Evolutionary conservation across 2,888 invertebrate genomes (phyloP).

Genomic region (Perizoma affinitatum): DNA sequence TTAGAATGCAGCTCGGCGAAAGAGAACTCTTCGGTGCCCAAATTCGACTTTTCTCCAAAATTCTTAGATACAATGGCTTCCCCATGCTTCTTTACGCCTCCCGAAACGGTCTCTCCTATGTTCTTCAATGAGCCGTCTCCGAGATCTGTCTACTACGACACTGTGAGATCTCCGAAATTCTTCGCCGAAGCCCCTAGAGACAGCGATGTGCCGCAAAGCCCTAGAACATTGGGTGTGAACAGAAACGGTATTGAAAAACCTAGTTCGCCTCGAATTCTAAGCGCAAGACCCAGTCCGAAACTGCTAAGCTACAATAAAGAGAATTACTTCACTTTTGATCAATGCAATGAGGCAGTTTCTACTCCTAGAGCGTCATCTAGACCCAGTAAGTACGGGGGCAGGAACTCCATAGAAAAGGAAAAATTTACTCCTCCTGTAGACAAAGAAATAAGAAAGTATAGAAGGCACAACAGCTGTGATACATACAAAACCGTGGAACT

Average conservation of each 20-base stretch:
- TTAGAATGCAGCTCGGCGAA: conserved; percentile 74
- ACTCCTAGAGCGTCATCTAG: conserved; percentile 55
- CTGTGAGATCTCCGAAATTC: conserved; percentile 74
- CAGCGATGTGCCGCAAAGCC: conserved; percentile 69
- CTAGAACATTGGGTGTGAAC: conserved; percentile 64
- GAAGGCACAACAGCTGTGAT: conserved; percentile 76
- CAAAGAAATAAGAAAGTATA: conserved; percentile 69
- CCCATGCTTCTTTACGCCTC: conserved; percentile 76
- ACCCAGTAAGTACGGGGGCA: conserved; percentile 70
- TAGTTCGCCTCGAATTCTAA: conserved; percentile 64
- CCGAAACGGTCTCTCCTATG: conserved; percentile 72
- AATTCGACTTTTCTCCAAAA: conserved; percentile 78
- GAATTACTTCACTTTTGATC: conserved; percentile 77
- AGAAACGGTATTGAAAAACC: conserved; percentile 73
- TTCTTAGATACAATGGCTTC: conserved; percentile 68
- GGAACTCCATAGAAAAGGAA: conserved; percentile 75
- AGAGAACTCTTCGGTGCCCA: conserved; percentile 67
- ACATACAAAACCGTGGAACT: conserved; percentile 71
- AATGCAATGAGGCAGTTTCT: conserved; percentile 52
- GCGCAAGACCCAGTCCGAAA: conserved; percentile 73
- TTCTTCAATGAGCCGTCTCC: conserved; percentile 77
- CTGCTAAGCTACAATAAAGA: conserved; percentile 74
- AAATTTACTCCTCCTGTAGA: conserved; percentile 73
- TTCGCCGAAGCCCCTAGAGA: conserved; percentile 74
- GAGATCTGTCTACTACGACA: conserved; percentile 76